Base-by-base conservation (phyloP, 1,140 invertebrate genomes). In the Aphis craccivora region DNA sequence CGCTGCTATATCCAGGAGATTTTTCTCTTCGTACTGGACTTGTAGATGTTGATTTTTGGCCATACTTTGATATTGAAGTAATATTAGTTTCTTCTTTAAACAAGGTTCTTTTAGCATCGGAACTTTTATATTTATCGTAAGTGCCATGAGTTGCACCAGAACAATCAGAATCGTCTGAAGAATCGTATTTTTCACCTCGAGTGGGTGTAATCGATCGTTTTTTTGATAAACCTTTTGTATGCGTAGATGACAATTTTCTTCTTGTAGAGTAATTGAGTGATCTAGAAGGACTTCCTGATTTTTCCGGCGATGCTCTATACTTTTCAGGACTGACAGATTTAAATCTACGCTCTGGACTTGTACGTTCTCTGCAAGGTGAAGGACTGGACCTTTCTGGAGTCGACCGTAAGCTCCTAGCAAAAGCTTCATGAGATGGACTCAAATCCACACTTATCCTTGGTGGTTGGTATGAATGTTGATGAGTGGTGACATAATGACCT, bases 361-460 rank as follows among this genome's bases (percentile, higher is more conserved):
- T 95, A 94, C 95, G 96, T 93, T 45, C 90, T 90, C 94, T 96
- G 94, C 94, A 95, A 93, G 94, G 95, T 83, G 96, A 96, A 43
- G 95, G 94, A 95, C 95, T 91, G 94, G 95, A 94, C 94, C 96
- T 95, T 89, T 96, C 95, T 23, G 96, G 96, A 92, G 94, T 95
- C 11, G 96, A 96, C 88, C 97, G 96, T 60, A 97, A 95, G 53
- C 97, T 97, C 93, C 96, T 96, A 6, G 97, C 97, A 95, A 97
- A 97, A 9, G 96, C 97, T 94, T 97, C 96, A 94, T 97, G 97
- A 40, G 97, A 96, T 18, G 97, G 96, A 94, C 97, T 97, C 91
- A 96, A 95, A 94, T 96, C 96, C 90, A 96, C 95, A 30, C 92
- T 94, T 60, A 97, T 96, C 94, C 96, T 96, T 25, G 91, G 91